Evolutionary conservation across 2,113 vertebrate species (phyloP), one percentile per base, ranked within the genome.

Genomic region (Empidonax alnorum): DNA sequence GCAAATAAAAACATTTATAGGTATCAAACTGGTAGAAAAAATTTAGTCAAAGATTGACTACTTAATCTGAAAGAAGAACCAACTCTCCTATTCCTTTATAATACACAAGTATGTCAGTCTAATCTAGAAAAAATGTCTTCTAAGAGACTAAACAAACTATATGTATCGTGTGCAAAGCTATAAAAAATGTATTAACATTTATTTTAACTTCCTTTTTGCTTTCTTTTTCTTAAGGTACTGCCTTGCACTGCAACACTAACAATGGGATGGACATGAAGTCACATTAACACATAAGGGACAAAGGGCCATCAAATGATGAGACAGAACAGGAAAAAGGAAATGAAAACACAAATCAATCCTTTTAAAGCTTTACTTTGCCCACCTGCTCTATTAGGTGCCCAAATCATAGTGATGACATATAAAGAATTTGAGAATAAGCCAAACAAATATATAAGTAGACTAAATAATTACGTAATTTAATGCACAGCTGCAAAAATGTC

Each of bases 201-300:
- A 46, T 85, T 72, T 90, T 94, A 47, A 91, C 12, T 85, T 77
- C 17, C 5, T 53, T 37, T 47, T 68, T 77, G 21, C 7, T 27
- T 87, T 72, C 75, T 84, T 82, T 66, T 92, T n/a, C 50, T 77
- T 56, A 39, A 61, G 42, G 24, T 67, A 84, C 14, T 86, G 47
- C 59, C 59, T 88, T 89, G 69, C 25, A 63, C 25, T 76, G 41
- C 31, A 80, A 81, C 59, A 66, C 46, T 84, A 89, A 84, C n/a
- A 69, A 93, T 95, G 94, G 33, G 86, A 97, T 97, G 95, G 91
- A 90, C 91, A 65, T 95, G 94, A 96, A 97, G 92, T 97, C 94
- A 92, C 88, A 93, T 89, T 83, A 73, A 79, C n/a, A 89, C 7
- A 0, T 62, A 82, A 79, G 17, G 65, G 59, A 93, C 81, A 84